These are phyloP conservation scores for Xanthia togata DNA, from an alignment of 2,888 invertebrate species.

Conservation along the genomic window DNA sequence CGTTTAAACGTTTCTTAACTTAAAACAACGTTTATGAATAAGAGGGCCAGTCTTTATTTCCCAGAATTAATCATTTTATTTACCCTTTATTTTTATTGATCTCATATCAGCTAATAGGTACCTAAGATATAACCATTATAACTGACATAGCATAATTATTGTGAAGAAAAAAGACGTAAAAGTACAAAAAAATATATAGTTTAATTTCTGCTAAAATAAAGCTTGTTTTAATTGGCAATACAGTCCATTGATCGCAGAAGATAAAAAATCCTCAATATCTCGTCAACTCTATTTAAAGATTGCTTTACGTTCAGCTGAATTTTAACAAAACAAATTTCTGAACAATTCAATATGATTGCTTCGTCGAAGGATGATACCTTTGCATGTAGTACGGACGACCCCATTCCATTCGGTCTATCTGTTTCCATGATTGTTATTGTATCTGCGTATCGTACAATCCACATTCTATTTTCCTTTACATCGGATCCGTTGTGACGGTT, in stretches of 20 bases:
- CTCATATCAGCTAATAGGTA: neutral
- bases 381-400: conserved; percentile 57
- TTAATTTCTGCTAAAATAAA: neutral
- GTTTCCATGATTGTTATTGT: conserved; percentile 80
- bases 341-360: conserved; percentile 47
- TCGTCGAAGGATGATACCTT: conserved; percentile 52
- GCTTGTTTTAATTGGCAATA: neutral
- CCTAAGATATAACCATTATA: neutral
- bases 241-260: neutral
- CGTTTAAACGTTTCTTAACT: too few species aligned
- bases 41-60: neutral
- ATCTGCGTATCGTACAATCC: conserved; percentile 67
- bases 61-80: too few species aligned
- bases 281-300: conserved; percentile 20
- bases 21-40: too few species aligned
- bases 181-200: neutral
- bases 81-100: too few species aligned
- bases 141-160: neutral
- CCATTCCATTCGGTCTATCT: conserved; percentile 71
- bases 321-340: conserved; percentile 46
- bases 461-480: conserved; percentile 61
- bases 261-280: conserved; percentile 5
- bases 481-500: conserved; percentile 38
- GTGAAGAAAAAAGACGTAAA: neutral
- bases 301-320: conserved; percentile 12